phyloP scores from a whole-genome alignment of 2,113 vertebrate species.

The Triplophysa siluroides region DNA sequence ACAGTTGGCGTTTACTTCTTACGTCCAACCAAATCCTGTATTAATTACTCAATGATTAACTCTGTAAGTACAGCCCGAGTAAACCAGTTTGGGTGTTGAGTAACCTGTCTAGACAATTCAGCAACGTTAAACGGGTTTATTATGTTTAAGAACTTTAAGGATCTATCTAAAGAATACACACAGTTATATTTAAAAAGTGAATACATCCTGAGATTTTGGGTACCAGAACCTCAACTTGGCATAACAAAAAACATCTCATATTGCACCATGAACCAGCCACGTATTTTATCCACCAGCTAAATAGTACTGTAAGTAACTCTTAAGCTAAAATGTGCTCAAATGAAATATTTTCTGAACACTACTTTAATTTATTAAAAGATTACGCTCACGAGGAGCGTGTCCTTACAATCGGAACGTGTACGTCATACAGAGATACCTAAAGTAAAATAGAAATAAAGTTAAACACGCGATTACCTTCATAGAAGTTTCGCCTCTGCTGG shows the following conservation, averaged over 20 bases:
- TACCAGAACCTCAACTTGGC: too few species aligned
- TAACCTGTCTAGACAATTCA: not conserved
- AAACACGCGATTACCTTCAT: constrained; percentile 15
- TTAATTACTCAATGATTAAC: constrained; percentile 19
- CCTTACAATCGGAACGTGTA: not conserved
- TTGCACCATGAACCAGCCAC: too few species aligned
- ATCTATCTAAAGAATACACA: too few species aligned
- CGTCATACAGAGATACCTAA: not conserved
- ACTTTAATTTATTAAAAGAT: too few species aligned
- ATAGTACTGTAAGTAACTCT: not conserved
- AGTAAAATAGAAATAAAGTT: not conserved
- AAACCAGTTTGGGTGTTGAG: not conserved
- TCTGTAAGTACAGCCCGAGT: not conserved
- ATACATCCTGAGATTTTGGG: too few species aligned
- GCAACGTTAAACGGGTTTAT: not conserved
- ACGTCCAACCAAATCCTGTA: not conserved
- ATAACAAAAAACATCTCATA: too few species aligned
- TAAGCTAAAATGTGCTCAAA: not conserved
- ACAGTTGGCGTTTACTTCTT: not conserved
- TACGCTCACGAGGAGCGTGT: not conserved
- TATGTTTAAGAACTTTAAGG: not conserved
- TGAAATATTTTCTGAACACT: not conserved
- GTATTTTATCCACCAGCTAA: not conserved
- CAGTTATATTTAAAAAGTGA: too few species aligned
- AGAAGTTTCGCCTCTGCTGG: not conserved